A percentile compares a stretch with the other conserved stretches of the same genome.
Conservation (phyloP, 2,797 vertebrate genomes). For the Falco biarmicus region DNA sequence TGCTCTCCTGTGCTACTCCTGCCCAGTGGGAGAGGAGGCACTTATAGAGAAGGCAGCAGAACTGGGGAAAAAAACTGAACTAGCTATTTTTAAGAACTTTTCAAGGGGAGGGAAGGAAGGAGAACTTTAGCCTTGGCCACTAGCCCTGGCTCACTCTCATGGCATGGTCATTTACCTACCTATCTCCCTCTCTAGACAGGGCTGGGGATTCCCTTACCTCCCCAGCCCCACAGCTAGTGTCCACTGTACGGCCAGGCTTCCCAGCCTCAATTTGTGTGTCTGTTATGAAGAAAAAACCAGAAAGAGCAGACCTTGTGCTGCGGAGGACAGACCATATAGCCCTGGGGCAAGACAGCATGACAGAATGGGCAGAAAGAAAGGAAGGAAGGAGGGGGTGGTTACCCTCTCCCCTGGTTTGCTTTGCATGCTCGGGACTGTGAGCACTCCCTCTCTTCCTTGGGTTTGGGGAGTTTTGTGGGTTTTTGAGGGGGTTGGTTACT, state of each 20-base stretch:
- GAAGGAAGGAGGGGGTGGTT: too few species aligned
- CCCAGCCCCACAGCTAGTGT: not conserved
- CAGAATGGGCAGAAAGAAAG: not conserved
- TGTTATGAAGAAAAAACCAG: not conserved
- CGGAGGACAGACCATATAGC: not conserved
- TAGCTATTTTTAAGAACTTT: not conserved
- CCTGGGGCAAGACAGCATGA: not conserved
- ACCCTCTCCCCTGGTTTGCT: not conserved
- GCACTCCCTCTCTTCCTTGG: not conserved
- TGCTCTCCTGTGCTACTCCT: not conserved
- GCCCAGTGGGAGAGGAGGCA: not conserved
- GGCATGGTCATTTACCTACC: not conserved
- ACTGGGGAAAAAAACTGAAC: not conserved
- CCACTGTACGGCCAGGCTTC: not conserved
- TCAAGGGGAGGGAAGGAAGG: not conserved
- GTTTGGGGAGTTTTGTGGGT: not conserved
- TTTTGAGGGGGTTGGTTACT: not conserved
- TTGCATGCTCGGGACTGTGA: rapidly evolving
- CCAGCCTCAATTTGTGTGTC: not conserved
- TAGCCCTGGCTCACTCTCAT: not conserved
- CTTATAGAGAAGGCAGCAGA: not conserved
- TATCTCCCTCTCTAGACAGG: not conserved
- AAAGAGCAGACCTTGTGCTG: not conserved
- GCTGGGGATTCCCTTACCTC: not conserved
- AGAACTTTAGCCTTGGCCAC: not conserved